These are phyloP conservation scores for Fulmarus glacialis DNA, from an alignment of 2,113 vertebrate species.

Conservation along the genomic window DNA sequence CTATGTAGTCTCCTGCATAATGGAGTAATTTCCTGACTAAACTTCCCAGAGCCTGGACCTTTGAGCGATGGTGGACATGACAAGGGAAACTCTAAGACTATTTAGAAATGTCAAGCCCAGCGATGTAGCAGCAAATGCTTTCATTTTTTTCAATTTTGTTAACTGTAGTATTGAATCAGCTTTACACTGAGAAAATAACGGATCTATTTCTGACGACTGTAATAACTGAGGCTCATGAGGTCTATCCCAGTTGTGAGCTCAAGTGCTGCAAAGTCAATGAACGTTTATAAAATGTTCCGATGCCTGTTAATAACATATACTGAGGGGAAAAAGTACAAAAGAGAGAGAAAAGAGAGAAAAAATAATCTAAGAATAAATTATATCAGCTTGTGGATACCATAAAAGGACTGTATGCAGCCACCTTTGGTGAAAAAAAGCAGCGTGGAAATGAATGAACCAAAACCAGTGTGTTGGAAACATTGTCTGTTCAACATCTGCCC, in stretches of 20 bases:
- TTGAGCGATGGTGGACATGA: neutral
- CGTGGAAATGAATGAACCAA: neutral
- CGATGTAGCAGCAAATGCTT: neutral
- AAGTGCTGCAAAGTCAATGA: neutral
- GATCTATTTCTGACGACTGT: neutral
- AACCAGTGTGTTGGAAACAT: neutral
- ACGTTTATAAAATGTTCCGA: constrained; percentile 8
- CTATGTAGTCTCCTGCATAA: neutral
- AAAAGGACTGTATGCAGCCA: neutral
- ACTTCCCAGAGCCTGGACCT: neutral
- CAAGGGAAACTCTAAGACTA: neutral
- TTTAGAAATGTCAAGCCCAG: constrained; percentile 44
- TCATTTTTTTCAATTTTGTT: constrained; percentile 24
- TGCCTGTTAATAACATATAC: neutral
- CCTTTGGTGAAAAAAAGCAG: neutral
- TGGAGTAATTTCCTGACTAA: neutral
- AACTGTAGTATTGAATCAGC: constrained; percentile 19
- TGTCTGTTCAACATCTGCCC: neutral
- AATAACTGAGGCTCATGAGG: constrained; percentile 32
- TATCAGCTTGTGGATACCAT: neutral
- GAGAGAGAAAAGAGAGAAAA: neutral
- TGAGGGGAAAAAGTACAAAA: neutral
- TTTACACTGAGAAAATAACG: constrained; percentile 41
- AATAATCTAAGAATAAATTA: neutral
- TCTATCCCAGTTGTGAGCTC: neutral